phyloP scores from a whole-genome alignment of 2,888 invertebrate genomes.

The Idaea dimidiata region DNA sequence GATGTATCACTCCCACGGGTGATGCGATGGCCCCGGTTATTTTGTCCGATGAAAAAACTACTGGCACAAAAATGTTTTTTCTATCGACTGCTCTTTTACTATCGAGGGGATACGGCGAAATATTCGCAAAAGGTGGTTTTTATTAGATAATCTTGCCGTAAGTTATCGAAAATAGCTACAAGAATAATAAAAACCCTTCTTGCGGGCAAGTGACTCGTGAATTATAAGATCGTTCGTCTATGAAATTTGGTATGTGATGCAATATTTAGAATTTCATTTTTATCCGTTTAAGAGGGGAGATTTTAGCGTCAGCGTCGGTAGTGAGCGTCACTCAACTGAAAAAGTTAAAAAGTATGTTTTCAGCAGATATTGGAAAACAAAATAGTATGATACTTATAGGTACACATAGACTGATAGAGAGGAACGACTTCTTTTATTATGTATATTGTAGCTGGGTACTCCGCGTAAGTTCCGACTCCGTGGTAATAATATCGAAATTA shows the following conservation, averaged over 20 bases:
- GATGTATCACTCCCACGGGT: conserved; percentile 57
- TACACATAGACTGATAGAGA: too few relatives aligned
- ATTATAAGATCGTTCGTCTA: not conserved
- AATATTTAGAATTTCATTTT: not conserved
- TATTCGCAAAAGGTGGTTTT: not conserved
- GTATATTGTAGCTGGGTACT: too few relatives aligned
- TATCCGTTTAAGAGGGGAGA: not conserved
- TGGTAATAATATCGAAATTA: too few relatives aligned
- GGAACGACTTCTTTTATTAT: too few relatives aligned
- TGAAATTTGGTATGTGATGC: conserved; percentile 1
- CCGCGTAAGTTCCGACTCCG: too few relatives aligned
- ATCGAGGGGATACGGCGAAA: not conserved
- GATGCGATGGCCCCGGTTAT: conserved; percentile 41
- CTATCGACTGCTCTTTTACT: conserved; percentile 13
- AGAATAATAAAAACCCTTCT: not conserved
- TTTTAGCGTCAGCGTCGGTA: not conserved
- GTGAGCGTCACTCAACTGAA: not conserved
- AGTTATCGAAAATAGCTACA: conserved; percentile 1
- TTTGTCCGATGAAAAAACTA: conserved; percentile 44
- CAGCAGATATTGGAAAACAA: too few relatives aligned
- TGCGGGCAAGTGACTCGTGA: not conserved
- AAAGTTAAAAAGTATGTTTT: not conserved
- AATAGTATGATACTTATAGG: too few relatives aligned
- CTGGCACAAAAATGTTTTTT: conserved; percentile 29
- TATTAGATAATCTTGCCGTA: not conserved